These are phyloP conservation scores for Gryon sp. DNA, from an alignment of 1,140 invertebrate species.

Conservation along the genomic window DNA sequence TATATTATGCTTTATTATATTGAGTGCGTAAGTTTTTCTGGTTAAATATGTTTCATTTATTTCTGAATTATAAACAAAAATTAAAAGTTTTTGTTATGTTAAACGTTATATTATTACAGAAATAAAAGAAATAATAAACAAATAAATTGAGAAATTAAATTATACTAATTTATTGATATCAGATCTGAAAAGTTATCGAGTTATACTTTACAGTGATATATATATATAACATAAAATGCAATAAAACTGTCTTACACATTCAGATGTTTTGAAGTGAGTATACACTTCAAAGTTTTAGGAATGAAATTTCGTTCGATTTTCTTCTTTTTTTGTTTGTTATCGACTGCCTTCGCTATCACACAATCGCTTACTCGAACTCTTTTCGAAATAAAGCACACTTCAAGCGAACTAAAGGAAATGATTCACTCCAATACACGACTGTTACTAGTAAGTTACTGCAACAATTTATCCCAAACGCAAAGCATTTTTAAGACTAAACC, in stretches of 20 bases:
- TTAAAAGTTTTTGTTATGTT: too few relatives aligned
- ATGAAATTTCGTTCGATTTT: slow-evolving; percentile 55
- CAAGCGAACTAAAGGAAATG: slow-evolving; percentile 27
- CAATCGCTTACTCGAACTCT: slow-evolving; percentile 52
- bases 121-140: too few relatives aligned
- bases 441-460: slow-evolving; percentile 31
- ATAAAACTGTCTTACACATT: slow-evolving; percentile 48
- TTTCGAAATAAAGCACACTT: slow-evolving; percentile 46
- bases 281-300: slow-evolving; percentile 53
- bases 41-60: too few relatives aligned
- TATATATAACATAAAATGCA: slow-evolving; percentile 40
- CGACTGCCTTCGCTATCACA: slow-evolving; percentile 36
- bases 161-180: too few relatives aligned
- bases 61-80: too few relatives aligned
- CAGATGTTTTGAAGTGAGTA: slow-evolving; percentile 42
- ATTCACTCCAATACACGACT: slow-evolving; percentile 50
- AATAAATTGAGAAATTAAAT: too few relatives aligned
- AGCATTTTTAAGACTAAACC: slow-evolving; percentile 8
- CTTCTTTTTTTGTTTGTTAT: too few relatives aligned
- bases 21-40: too few relatives aligned
- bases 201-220: slow-evolving; percentile 12
- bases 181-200: neutral
- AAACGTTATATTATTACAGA: too few relatives aligned
- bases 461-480: slow-evolving; percentile 13
- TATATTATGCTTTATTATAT: too few relatives aligned